These are phyloP conservation scores for Bambusicola thoracicus DNA, from an alignment of 2,113 vertebrate genomes.

Conservation along the genomic window DNA sequence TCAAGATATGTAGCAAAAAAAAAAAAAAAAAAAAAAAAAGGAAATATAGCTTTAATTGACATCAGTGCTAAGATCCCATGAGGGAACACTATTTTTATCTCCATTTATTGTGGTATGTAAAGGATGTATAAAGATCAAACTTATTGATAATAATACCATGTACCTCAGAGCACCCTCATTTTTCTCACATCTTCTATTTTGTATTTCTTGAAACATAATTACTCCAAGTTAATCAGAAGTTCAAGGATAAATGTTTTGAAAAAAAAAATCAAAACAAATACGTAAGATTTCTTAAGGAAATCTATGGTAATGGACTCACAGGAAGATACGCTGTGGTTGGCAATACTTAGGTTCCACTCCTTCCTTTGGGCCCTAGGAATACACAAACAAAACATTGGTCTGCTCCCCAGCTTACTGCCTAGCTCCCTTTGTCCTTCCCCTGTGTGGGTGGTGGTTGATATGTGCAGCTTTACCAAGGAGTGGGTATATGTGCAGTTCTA, in stretches of 20 bases:
- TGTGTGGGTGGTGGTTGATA: background rate
- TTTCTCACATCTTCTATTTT: background rate
- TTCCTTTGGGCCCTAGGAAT: background rate
- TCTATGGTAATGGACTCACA: background rate
- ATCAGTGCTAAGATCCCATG: background rate
- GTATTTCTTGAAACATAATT: background rate
- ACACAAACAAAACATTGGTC: background rate
- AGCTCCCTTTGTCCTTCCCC: background rate
- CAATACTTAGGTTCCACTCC: background rate
- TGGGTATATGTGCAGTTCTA: background rate
- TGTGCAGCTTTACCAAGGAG: background rate
- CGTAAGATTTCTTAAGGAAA: background rate
- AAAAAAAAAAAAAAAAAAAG: background rate
- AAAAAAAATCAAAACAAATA: background rate
- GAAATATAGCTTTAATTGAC: background rate
- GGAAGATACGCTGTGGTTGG: background rate
- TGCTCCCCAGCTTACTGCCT: background rate
- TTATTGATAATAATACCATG: background rate
- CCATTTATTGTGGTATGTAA: background rate
- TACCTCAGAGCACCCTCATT: background rate
- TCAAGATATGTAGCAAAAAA: background rate
- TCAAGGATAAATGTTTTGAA: slow-evolving; percentile 1
- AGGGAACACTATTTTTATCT: background rate
- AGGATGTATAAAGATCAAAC: background rate
- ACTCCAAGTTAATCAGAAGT: background rate